phyloP scores from a whole-genome alignment of 2,797 vertebrate species.

The Gadopsis marmoratus region DNA sequence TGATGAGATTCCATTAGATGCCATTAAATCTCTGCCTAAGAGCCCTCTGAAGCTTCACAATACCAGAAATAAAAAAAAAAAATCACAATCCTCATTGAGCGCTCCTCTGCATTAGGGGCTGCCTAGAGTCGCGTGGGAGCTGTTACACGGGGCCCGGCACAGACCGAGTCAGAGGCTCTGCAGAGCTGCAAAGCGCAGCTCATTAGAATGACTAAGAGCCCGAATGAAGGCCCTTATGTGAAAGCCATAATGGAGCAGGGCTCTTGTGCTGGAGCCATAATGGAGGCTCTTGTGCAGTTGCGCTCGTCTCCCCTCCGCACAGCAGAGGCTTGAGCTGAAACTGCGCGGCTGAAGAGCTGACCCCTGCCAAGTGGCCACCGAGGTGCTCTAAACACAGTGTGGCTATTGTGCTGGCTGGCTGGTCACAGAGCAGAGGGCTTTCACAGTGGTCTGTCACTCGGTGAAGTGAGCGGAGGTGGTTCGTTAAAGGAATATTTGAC shows the following conservation, averaged over 20 bases:
- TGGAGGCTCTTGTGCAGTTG: conserved; percentile 79
- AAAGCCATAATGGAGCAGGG: conserved; percentile 78
- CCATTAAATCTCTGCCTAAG: conserved; percentile 85
- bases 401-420: conserved; percentile 50
- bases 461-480: conserved; percentile 62
- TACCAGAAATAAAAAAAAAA: conserved; percentile 73
- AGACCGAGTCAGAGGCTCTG: conserved; percentile 73
- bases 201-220: conserved; percentile 84
- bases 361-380: conserved; percentile 64
- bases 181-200: conserved; percentile 67
- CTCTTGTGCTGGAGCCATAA: conserved; percentile 80
- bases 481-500: conserved; percentile 40
- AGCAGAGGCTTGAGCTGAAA: conserved; percentile 74
- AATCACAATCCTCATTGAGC: conserved; percentile 74
- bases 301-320: conserved; percentile 53
- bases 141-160: conserved; percentile 63
- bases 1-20: conserved; percentile 85
- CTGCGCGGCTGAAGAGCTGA: conserved; percentile 73
- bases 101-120: conserved; percentile 73
- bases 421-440: conserved; percentile 47
- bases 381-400: conserved; percentile 45
- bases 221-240: conserved; percentile 76
- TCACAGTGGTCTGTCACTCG: conserved; percentile 54
- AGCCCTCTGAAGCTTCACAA: conserved; percentile 83
- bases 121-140: conserved; percentile 81